A percentile compares a stretch with the other conserved stretches of the same genome.
Evolutionary conservation across 2,113 vertebrate genomes (phyloP).

Genomic region (Zingel zingel): DNA sequence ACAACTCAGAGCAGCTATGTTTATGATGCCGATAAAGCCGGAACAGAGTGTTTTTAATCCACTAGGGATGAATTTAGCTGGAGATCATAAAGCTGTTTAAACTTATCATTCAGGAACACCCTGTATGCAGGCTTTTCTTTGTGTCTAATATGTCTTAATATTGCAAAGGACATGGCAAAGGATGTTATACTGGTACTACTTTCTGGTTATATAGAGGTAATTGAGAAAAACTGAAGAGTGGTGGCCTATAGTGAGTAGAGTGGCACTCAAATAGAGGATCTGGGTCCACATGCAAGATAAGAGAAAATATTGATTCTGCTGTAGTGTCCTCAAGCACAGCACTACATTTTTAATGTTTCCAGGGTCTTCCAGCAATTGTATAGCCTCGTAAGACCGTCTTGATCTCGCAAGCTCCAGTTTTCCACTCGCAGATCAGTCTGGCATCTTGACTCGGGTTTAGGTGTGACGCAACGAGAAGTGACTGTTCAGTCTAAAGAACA

Average conservation of each 20-base stretch:
- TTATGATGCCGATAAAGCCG: conserved; percentile 27
- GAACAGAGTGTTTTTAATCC: neutral
- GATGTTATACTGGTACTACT: neutral
- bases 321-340: neutral
- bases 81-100: neutral
- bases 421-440: too few relatives aligned
- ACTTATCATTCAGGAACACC: neutral
- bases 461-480: too few relatives aligned
- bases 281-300: neutral
- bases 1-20: neutral
- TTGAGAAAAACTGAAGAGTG: neutral
- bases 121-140: neutral
- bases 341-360: neutral
- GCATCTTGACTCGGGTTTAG: too few relatives aligned
- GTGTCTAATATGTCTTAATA: neutral
- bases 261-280: neutral
- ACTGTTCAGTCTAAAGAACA: too few relatives aligned
- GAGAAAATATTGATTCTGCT: neutral
- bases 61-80: neutral
- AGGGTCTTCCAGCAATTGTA: too few relatives aligned
- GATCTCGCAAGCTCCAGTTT: too few relatives aligned
- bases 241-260: neutral
- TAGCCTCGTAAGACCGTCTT: too few relatives aligned
- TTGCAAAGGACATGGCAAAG: neutral
- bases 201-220: neutral